A percentile compares a stretch with the other conserved stretches of the same genome.
Conservation (phyloP, 2,888 invertebrate species). For the Drosophila birchii region DNA sequence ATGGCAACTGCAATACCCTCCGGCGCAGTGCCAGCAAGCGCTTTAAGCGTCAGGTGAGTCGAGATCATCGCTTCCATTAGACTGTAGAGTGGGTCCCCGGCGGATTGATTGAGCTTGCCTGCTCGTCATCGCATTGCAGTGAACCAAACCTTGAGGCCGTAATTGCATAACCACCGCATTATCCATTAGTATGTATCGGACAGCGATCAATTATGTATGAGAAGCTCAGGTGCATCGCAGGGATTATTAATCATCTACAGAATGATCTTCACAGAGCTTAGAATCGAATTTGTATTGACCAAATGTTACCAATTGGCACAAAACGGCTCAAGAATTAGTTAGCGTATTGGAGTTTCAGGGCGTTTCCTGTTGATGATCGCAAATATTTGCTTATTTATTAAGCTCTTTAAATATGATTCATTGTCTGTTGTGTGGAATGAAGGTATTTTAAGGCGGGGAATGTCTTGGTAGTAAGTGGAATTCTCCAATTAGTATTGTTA, state of each 20-base stretch:
- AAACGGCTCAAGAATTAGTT: background rate
- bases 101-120: constrained; percentile 52
- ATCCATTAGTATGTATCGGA: constrained; percentile 27
- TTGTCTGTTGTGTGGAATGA: background rate
- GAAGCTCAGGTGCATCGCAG: constrained; percentile 13
- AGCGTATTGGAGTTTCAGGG: constrained; percentile 4
- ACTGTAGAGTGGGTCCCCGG: too few species aligned
- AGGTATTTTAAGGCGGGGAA: background rate
- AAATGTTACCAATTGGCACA: background rate
- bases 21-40: constrained; percentile 92
- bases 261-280: constrained; percentile 4
- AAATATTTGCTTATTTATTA: constrained; percentile 12
- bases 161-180: constrained; percentile 29
- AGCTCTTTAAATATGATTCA: constrained; percentile 23
- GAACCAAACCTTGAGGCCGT: constrained; percentile 9
- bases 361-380: constrained; percentile 19
- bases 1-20: constrained; percentile 89
- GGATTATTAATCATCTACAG: constrained; percentile 1
- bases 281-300: background rate
- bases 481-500: constrained; percentile 7
- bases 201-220: constrained; percentile 35
- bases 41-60: constrained; percentile 87
- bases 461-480: background rate
- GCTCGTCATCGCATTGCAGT: constrained; percentile 18
- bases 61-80: constrained; percentile 18